Evolutionary conservation across 2,888 invertebrate genomes (phyloP).

Genomic region (Hyposoter dolosus): DNA sequence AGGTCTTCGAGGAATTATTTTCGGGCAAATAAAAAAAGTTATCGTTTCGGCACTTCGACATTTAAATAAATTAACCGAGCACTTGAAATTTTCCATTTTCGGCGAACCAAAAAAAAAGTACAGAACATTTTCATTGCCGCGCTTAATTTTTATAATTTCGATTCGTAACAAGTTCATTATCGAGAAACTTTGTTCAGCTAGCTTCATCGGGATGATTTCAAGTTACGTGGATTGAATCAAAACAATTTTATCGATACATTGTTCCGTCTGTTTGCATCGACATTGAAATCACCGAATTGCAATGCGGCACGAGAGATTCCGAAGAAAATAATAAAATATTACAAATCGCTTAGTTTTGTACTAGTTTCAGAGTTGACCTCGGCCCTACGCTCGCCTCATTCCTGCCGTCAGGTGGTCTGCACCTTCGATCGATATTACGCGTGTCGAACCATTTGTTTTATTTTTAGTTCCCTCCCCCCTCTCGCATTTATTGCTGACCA

Average conservation of each 20-base stretch:
- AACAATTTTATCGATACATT: background rate
- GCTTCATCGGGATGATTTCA: background rate
- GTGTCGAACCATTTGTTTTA: slow-evolving; percentile 56
- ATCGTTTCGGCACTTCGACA: background rate
- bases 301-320: background rate
- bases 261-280: background rate
- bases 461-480: background rate
- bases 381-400: slow-evolving; percentile 39
- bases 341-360: slow-evolving; percentile 52
- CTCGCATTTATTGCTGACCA: background rate
- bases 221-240: background rate
- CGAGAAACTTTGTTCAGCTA: background rate
- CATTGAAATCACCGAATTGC: background rate
- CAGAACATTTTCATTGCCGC: background rate
- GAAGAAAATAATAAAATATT: slow-evolving; percentile 32
- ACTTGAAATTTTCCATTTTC: background rate
- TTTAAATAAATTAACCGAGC: too few relatives aligned
- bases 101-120: background rate
- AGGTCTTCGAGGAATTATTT: background rate
- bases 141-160: background rate
- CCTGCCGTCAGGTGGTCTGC: slow-evolving; percentile 17
- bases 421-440: slow-evolving; percentile 61
- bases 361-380: slow-evolving; percentile 61
- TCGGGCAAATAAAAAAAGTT: background rate
- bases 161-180: background rate